phyloP scores from a whole-genome alignment of 1,140 invertebrate species.

The Argopecten irradians region DNA sequence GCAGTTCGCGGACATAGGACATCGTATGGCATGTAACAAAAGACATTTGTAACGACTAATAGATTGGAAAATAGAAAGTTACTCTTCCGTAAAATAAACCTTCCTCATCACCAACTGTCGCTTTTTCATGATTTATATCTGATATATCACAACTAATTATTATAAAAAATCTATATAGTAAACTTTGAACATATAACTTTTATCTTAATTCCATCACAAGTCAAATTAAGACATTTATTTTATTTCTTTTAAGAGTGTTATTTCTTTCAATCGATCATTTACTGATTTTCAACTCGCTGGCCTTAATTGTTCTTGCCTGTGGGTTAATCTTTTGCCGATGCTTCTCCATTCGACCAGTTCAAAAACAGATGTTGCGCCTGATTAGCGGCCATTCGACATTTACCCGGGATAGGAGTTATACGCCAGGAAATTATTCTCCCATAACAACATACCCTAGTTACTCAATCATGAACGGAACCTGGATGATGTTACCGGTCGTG shows the following conservation, averaged over 20 bases:
- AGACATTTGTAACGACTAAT: neutral
- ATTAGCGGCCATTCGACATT: neutral
- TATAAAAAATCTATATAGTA: too few relatives aligned
- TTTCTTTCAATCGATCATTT: neutral
- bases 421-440: neutral
- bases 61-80: neutral
- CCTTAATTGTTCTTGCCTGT: neutral
- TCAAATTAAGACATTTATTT: too few relatives aligned
- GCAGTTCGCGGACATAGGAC: neutral
- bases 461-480: neutral
- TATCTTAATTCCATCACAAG: too few relatives aligned
- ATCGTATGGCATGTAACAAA: neutral
- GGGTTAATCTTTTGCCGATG: neutral
- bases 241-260: too few relatives aligned
- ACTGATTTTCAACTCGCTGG: neutral
- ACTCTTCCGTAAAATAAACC: constrained; percentile 1
- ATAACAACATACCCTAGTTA: neutral
- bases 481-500: neutral
- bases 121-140: neutral
- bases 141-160: too few relatives aligned
- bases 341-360: neutral
- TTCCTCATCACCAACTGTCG: neutral
- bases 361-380: neutral
- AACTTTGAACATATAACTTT: too few relatives aligned
- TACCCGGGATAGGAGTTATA: neutral